Evolutionary conservation across 2,888 invertebrate genomes (phyloP).

Genomic region (Cetonia aurata): DNA sequence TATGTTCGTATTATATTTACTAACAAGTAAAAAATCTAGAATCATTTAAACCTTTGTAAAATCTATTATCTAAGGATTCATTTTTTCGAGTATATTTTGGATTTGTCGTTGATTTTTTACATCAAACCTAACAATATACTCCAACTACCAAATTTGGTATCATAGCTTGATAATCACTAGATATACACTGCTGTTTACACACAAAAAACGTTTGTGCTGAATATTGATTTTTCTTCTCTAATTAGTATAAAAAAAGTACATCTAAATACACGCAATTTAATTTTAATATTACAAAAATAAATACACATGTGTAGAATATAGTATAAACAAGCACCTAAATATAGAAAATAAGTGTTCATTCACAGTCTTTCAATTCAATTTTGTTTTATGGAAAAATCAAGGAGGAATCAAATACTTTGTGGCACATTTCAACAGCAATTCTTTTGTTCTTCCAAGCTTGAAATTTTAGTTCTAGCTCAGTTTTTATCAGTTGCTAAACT

Average conservation of each 20-base stretch:
- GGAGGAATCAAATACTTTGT: constrained; percentile 23
- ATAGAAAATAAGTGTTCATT: constrained; percentile 34
- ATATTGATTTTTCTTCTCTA: constrained; percentile 24
- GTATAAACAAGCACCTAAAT: constrained; percentile 24
- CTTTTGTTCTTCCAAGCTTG: not conserved
- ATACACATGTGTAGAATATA: constrained; percentile 39
- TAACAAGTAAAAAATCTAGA: constrained; percentile 46
- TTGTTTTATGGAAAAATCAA: constrained; percentile 34
- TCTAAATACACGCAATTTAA: constrained; percentile 19
- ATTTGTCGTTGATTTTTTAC: constrained; percentile 40
- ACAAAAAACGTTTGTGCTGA: constrained; percentile 40
- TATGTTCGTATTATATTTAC: constrained; percentile 32
- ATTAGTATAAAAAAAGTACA: constrained; percentile 37
- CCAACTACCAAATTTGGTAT: constrained; percentile 49
- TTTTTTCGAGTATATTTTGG: constrained; percentile 38
- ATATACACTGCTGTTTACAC: constrained; percentile 44
- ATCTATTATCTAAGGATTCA: constrained; percentile 26
- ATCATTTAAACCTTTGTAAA: constrained; percentile 35
- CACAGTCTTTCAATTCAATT: constrained; percentile 41
- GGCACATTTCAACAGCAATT: constrained; percentile 42
- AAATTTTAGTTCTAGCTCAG: no score
- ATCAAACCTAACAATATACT: constrained; percentile 44
- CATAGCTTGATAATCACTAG: constrained; percentile 47
- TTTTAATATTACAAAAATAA: constrained; percentile 41
- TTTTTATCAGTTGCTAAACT: no score